These are phyloP conservation scores for Mastigias papua DNA, from an alignment of 30 jellyfish, hydroid and myxozoan genomes.

Conservation along the genomic window DNA sequence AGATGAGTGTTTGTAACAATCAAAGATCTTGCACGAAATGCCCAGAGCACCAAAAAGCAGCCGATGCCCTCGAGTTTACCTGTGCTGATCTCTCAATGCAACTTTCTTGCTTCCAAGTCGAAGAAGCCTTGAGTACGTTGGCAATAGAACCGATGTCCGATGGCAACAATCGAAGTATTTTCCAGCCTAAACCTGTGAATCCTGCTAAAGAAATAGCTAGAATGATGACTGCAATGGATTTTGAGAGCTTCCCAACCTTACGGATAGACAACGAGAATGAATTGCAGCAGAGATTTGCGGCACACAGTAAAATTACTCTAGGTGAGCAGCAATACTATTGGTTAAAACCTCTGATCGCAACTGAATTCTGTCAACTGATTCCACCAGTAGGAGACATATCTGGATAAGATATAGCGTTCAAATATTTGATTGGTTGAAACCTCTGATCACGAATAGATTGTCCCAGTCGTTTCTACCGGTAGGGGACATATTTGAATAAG, in stretches of 20 bases:
- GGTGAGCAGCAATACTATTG: conserved; percentile 13
- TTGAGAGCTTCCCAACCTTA: conserved; percentile 13
- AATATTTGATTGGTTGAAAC: no score
- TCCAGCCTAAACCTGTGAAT: conserved; percentile 9
- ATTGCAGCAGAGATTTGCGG: conserved; percentile 17
- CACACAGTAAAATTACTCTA: conserved; percentile 2
- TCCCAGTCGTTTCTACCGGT: no score
- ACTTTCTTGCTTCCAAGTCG: neutral
- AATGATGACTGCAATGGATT: conserved; percentile 26
- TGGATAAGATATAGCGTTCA: no score
- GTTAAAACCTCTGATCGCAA: no score
- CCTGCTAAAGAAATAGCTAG: conserved; percentile 16
- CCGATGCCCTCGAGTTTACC: neutral
- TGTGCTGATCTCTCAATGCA: neutral
- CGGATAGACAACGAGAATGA: conserved; percentile 7
- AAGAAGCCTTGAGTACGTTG: conserved; percentile 3
- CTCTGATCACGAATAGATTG: no score
- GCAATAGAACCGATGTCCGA: neutral
- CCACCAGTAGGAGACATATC: no score
- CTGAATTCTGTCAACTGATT: no score
- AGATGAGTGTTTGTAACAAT: neutral
- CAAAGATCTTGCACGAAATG: neutral
- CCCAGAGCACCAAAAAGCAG: neutral
- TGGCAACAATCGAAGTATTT: neutral
- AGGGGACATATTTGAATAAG: no score